These are phyloP conservation scores for Calliphora vicina DNA, from an alignment of 1,140 invertebrate genomes.

Conservation along the genomic window DNA sequence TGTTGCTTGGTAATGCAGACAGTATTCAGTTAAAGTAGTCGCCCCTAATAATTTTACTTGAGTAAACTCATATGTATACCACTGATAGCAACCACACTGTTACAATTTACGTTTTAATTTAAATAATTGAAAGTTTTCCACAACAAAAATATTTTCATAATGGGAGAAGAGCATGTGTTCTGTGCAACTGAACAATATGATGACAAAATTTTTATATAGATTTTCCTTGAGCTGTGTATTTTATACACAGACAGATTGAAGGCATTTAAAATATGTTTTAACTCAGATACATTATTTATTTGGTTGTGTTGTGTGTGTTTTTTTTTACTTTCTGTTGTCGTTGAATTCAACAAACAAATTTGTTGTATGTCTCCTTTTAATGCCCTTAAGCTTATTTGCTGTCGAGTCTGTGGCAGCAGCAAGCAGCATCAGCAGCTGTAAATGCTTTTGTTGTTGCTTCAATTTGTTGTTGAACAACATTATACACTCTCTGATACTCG, in stretches of 20 bases:
- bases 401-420: background rate
- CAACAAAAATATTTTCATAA: background rate
- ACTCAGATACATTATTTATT: background rate
- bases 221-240: background rate
- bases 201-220: background rate
- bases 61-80: too few species aligned
- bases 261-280: constrained; percentile 6
- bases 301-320: background rate
- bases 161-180: background rate
- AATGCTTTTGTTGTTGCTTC: background rate
- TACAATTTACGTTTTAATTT: background rate
- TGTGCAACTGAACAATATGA: background rate
- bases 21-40: too few species aligned
- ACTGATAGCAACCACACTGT: too few species aligned
- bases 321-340: background rate
- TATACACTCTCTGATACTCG: too few species aligned
- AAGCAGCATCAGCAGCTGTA: background rate
- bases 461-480: too few species aligned
- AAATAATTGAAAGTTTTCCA: constrained; percentile 8
- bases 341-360: constrained; percentile 14
- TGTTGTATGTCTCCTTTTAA: constrained; percentile 19
- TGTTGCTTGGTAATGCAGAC: too few species aligned
- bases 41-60: too few species aligned
- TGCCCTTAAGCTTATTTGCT: constrained; percentile 27
- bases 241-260: background rate